Evolutionary conservation across 2,113 vertebrate genomes (phyloP), one percentile per base, ranked within the genome.

Genomic region (Callorhinus ursinus): DNA sequence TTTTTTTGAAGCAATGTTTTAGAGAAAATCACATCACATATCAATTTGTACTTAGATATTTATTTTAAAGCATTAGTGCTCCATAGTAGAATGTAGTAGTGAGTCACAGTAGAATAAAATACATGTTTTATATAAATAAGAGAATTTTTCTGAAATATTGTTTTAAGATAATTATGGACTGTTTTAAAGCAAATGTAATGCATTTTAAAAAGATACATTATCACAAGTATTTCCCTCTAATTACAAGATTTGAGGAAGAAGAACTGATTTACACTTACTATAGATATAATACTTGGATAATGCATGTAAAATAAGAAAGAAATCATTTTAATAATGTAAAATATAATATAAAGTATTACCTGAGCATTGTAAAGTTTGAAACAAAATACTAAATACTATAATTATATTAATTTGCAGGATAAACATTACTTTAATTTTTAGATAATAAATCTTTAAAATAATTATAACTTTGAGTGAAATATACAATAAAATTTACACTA

Each of bases 1-100:
- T 98, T 81, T 86, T 59, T 95, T 91, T 69, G n/a, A 81, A 98
- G 24, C 4, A 92, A 71, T 77, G 14, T 93, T 96, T 96, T 69
- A 92, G 28, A 19, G n/a, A 46, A 93, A 95, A 81, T 7, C 13
- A 21, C 0, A 91, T 93, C 53, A 33, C 39, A 55, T 93, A 95
- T 93, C 72, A 65, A 46, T 79, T 63, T 94, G 8, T 15, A 61
- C 72, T 96, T 93, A 76, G 82, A 95, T 24, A 94, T 19, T 89
- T 13, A 80, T 96, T 98, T 97, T 83, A 88, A 86, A 97, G 85
- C 5, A 49, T 69, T 95, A 84, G 19, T 80, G 15, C 13, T 51
- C 21, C 26, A 95, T 7, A 88, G 24, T 65, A 74, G 49, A 95
- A 80, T 80, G 63, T 74, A 69, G 3, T 74, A 93, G n/a, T 49